phyloP scores from a whole-genome alignment of 2,113 vertebrate species.

The Amazona vittata region DNA sequence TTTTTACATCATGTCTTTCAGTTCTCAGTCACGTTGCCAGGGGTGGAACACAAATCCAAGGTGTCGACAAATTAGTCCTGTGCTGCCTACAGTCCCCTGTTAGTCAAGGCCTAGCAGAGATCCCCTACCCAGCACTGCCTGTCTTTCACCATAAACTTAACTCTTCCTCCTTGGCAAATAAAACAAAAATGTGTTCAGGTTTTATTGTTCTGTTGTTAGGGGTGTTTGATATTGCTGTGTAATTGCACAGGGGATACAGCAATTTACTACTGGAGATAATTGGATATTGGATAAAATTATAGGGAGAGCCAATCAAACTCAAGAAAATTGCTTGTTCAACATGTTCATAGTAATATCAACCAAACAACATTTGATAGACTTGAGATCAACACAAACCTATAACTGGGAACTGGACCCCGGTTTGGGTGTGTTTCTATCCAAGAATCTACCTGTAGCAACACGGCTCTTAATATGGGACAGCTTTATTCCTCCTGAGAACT shows the following conservation, averaged over 20 bases:
- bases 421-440: background rate
- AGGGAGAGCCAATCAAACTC: background rate
- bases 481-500: background rate
- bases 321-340: background rate
- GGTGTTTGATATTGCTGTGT: background rate
- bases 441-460: background rate
- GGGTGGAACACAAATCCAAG: background rate
- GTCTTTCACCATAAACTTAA: background rate
- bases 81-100: background rate
- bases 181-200: background rate
- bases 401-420: background rate
- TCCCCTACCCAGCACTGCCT: background rate
- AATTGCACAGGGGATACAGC: background rate
- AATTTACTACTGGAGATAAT: background rate
- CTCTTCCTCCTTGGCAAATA: background rate
- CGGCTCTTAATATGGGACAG: background rate
- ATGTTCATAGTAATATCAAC: background rate
- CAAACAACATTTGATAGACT: background rate
- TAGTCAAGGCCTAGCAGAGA: background rate
- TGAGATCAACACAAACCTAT: background rate
- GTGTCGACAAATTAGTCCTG: background rate
- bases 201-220: background rate
- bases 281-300: background rate
- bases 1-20: background rate
- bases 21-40: background rate